Conservation (phyloP, 2,113 vertebrate genomes). For the Dolichallabes microphthalmus region DNA sequence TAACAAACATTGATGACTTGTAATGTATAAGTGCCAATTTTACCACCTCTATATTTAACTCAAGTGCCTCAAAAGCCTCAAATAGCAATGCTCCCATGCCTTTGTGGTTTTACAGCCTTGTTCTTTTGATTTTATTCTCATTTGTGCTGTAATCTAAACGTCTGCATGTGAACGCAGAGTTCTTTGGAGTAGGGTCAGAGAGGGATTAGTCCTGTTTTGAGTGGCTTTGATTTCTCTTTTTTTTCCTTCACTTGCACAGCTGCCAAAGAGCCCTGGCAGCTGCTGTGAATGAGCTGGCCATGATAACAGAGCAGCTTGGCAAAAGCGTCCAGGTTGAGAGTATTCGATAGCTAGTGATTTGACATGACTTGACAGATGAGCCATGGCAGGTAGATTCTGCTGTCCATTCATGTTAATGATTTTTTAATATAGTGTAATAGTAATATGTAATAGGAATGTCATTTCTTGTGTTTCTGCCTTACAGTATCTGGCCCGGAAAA, state of each 20-base stretch:
- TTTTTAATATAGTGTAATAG: background rate
- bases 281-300: constrained; percentile 7
- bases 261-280: constrained; percentile 18
- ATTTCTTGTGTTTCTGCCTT: background rate
- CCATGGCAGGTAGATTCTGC: background rate
- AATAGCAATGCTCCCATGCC: background rate
- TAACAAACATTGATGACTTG: background rate
- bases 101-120: constrained; percentile 17
- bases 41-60: background rate
- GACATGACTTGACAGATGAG: constrained; percentile 27
- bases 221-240: constrained; percentile 13
- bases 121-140: constrained; percentile 5
- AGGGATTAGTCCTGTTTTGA: constrained; percentile 27
- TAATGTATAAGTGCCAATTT: constrained; percentile 17
- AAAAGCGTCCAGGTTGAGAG: constrained; percentile 15
- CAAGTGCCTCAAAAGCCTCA: background rate
- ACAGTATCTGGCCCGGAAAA: background rate
- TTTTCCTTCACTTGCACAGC: constrained; percentile 24
- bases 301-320: constrained; percentile 14
- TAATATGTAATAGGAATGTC: background rate
- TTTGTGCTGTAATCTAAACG: background rate
- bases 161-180: constrained; percentile 1
- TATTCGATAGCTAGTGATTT: constrained; percentile 13
- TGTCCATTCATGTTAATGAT: background rate
- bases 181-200: constrained; percentile 15